Conservation (phyloP, 2,888 invertebrate species). For the Tipula helvola region DNA sequence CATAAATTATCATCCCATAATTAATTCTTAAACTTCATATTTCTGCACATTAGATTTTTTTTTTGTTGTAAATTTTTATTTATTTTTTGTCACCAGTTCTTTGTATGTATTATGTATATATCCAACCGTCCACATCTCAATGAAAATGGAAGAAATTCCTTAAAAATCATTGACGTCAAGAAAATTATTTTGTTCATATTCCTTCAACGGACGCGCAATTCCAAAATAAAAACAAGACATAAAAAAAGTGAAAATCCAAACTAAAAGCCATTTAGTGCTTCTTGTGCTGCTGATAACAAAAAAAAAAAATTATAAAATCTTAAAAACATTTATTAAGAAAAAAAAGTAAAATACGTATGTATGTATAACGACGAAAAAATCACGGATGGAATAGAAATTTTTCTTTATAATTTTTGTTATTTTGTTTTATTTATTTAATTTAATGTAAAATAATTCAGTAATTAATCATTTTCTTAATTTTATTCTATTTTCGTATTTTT, state of each 20-base stretch:
- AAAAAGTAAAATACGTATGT: no score
- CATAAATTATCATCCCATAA: no score
- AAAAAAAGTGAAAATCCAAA: neutral
- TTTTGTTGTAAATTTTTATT: neutral
- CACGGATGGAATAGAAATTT: neutral
- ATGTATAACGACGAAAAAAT: neutral
- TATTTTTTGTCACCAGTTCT: neutral
- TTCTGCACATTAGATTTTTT: neutral
- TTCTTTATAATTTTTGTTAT: neutral
- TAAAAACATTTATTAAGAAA: neutral
- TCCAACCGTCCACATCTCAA: neutral
- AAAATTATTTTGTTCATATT: neutral
- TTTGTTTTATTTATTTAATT: neutral
- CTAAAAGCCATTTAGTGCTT: neutral
- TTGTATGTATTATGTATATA: neutral
- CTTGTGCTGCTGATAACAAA: neutral
- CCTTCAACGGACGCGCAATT: neutral
- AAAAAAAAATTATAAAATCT: neutral
- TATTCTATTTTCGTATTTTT: neutral
- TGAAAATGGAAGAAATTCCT: neutral
- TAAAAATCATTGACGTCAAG: neutral
- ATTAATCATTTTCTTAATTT: neutral
- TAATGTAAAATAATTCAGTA: neutral
- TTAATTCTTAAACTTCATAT: neutral
- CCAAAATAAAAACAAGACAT: neutral